Conservation (phyloP, 1,140 invertebrate species). For the Micrasema longulum region DNA sequence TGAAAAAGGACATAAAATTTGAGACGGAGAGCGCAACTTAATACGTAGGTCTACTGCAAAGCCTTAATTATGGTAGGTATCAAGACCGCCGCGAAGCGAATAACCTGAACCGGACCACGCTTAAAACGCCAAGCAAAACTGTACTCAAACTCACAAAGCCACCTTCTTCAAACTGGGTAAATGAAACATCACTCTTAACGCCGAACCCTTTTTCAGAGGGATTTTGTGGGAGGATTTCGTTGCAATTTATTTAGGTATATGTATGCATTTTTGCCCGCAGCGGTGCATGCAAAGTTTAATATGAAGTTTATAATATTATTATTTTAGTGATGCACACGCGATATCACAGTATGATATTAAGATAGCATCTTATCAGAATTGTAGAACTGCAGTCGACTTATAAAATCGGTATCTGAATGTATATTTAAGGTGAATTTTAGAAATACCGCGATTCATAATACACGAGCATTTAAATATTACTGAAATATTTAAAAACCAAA, state of each 20-base stretch:
- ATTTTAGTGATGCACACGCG: constrained; percentile 12
- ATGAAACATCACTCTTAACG: no score
- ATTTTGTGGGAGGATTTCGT: background rate
- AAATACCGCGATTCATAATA: no score
- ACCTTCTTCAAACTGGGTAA: no score
- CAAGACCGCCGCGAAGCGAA: constrained; percentile 34
- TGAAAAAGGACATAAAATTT: background rate
- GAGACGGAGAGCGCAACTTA: constrained; percentile 13
- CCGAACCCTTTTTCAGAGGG: no score
- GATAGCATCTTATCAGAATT: background rate
- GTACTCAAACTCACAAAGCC: background rate
- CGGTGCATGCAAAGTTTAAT: constrained; percentile 25
- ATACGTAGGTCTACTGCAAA: constrained; percentile 29
- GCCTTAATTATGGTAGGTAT: constrained; percentile 33
- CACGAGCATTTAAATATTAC: no score
- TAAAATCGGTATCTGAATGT: no score
- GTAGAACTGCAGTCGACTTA: no score
- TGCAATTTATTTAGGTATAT: background rate
- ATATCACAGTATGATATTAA: constrained; percentile 1
- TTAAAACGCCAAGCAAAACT: constrained; percentile 1
- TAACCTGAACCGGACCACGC: background rate
- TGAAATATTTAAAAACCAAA: no score
- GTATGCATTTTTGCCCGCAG: constrained; percentile 6
- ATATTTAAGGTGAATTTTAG: no score
- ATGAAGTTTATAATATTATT: constrained; percentile 19